These are phyloP conservation scores for Ommatoiulus sabulosus DNA, from an alignment of 2,888 invertebrate species.

Conservation along the genomic window DNA sequence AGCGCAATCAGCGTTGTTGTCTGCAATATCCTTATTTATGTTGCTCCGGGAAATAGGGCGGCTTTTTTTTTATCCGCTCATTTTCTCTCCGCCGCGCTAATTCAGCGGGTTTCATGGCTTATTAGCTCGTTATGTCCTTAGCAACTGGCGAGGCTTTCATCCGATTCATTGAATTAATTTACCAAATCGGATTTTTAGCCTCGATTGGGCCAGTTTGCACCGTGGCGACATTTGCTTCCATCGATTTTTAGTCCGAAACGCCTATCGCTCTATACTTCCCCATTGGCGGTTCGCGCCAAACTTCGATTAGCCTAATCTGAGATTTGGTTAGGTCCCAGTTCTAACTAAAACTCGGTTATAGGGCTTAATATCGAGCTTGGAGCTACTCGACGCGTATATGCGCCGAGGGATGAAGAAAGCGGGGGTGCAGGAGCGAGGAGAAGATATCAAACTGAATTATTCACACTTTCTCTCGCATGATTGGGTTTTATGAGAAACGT, in stretches of 20 bases:
- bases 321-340: background rate
- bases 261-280: too few relatives aligned
- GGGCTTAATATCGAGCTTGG: background rate
- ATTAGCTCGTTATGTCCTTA: slow-evolving; percentile 27
- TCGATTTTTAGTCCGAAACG: background rate
- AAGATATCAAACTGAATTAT: slow-evolving; percentile 26
- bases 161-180: slow-evolving; percentile 17
- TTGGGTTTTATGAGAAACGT: slow-evolving; percentile 3
- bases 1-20: slow-evolving; percentile 39
- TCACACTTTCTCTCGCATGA: slow-evolving; percentile 15
- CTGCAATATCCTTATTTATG: slow-evolving; percentile 36
- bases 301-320: background rate
- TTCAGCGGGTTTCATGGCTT: slow-evolving; percentile 20
- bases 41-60: background rate
- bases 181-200: background rate
- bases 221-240: background rate
- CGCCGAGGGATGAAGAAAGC: background rate
- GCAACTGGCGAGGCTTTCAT: slow-evolving; percentile 4
- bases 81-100: slow-evolving; percentile 21
- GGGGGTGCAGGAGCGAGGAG: background rate
- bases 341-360: background rate
- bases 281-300: background rate
- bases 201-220: background rate
- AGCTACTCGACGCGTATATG: too few relatives aligned
- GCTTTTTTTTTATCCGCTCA: background rate